Evolutionary conservation across 2,113 vertebrate species (phyloP).

Genomic region (Struthio camelus): DNA sequence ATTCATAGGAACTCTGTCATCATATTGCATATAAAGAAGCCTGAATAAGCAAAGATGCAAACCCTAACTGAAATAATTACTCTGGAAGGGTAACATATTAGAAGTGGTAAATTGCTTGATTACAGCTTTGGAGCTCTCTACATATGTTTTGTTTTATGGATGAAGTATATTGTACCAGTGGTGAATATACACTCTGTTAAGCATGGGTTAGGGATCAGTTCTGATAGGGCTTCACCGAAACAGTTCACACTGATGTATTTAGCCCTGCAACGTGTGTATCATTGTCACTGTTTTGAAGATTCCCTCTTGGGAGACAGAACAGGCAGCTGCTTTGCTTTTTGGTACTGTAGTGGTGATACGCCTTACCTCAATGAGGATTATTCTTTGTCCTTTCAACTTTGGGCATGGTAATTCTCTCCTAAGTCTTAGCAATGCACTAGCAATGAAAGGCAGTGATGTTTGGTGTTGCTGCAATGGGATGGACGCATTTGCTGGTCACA

Average conservation of each 20-base stretch:
- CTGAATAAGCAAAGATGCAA: neutral
- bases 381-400: neutral
- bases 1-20: slow-evolving; percentile 44
- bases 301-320: neutral
- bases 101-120: neutral
- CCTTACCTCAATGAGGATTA: neutral
- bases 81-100: neutral
- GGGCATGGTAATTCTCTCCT: neutral
- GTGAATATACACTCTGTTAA: neutral
- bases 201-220: neutral
- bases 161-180: neutral
- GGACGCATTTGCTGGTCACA: neutral
- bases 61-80: neutral
- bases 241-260: neutral
- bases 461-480: neutral
- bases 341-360: neutral
- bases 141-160: neutral
- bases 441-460: neutral
- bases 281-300: neutral
- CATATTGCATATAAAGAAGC: neutral
- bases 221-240: neutral
- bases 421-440: neutral
- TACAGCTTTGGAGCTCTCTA: neutral
- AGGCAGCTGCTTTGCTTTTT: neutral
- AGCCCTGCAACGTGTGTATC: neutral